phyloP scores from a whole-genome alignment of 2,888 invertebrate species.

The Gastrophysa polygoni region DNA sequence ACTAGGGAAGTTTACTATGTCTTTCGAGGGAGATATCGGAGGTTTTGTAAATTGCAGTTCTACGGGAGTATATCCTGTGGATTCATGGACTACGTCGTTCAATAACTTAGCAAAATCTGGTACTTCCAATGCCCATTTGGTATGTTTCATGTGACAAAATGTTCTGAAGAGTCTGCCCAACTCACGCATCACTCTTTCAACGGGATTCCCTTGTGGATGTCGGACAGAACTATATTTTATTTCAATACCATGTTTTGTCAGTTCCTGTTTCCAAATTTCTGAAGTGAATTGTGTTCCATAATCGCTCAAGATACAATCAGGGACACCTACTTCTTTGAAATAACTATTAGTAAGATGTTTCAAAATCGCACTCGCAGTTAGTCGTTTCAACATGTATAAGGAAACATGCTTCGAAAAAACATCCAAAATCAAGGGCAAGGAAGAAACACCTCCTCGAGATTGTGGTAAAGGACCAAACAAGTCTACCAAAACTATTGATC shows the following conservation, averaged over 20 bases:
- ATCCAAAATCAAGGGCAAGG: background rate
- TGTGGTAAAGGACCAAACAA: conserved; percentile 19
- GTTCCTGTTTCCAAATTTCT: conserved; percentile 22
- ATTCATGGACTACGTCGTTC: conserved; percentile 24
- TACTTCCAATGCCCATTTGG: conserved; percentile 24
- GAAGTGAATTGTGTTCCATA: conserved; percentile 24
- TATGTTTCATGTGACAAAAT: conserved; percentile 30
- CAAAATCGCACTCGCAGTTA: conserved; percentile 16
- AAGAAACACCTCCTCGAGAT: conserved; percentile 17
- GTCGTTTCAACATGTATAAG: conserved; percentile 23
- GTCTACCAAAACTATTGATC: conserved; percentile 5
- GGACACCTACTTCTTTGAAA: conserved; percentile 7
- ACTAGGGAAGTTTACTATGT: no score
- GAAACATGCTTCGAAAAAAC: background rate
- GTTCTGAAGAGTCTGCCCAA: conserved; percentile 31
- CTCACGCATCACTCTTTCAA: conserved; percentile 40
- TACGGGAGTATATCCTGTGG: conserved; percentile 29
- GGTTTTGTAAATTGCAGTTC: conserved; percentile 15
- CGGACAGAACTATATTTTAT: conserved; percentile 25
- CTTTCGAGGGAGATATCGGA: no score
- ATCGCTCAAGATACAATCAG: conserved; percentile 19
- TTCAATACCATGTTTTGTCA: conserved; percentile 18
- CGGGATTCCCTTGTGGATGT: conserved; percentile 40
- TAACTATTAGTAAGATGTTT: conserved; percentile 9
- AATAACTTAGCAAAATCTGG: background rate